phyloP scores from a whole-genome alignment of 2,888 invertebrate genomes.

The Trachelus stipa region DNA sequence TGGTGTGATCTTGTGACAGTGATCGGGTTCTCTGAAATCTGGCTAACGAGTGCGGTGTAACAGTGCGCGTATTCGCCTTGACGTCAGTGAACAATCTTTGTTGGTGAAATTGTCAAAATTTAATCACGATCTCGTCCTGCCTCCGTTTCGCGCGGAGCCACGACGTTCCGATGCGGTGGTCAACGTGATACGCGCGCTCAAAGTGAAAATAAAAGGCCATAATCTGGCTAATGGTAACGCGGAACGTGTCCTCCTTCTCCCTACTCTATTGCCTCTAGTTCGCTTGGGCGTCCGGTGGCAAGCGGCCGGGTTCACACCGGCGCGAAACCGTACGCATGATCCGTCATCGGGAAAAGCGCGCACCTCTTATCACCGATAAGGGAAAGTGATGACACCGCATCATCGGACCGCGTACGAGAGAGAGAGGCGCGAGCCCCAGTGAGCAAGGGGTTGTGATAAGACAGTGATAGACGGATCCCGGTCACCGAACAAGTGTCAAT shows the following conservation, averaged over 20 bases:
- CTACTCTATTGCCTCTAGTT: background rate
- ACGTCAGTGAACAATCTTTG: background rate
- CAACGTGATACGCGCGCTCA: background rate
- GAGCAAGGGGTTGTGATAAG: conserved; percentile 24
- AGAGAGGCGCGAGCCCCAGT: conserved; percentile 4
- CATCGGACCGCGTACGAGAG: conserved; percentile 13
- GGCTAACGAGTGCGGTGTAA: background rate
- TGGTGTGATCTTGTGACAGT: conserved; percentile 12
- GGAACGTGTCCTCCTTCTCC: background rate
- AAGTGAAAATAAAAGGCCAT: background rate
- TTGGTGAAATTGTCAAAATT: background rate
- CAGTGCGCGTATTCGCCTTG: background rate
- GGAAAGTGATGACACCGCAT: conserved; percentile 25
- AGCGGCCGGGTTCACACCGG: background rate
- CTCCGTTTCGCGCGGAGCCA: background rate
- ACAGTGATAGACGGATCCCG: conserved; percentile 20
- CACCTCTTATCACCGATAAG: conserved; percentile 30
- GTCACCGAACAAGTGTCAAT: conserved; percentile 3
- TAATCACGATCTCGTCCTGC: background rate
- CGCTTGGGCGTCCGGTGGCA: background rate
- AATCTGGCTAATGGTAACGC: background rate
- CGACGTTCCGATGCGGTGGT: background rate
- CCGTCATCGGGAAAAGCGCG: conserved; percentile 2
- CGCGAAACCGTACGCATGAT: conserved; percentile 7
- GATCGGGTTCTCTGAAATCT: background rate